Evolutionary conservation across 2,113 vertebrate species (phyloP).

Genomic region (Hemibagrus wyckioides): DNA sequence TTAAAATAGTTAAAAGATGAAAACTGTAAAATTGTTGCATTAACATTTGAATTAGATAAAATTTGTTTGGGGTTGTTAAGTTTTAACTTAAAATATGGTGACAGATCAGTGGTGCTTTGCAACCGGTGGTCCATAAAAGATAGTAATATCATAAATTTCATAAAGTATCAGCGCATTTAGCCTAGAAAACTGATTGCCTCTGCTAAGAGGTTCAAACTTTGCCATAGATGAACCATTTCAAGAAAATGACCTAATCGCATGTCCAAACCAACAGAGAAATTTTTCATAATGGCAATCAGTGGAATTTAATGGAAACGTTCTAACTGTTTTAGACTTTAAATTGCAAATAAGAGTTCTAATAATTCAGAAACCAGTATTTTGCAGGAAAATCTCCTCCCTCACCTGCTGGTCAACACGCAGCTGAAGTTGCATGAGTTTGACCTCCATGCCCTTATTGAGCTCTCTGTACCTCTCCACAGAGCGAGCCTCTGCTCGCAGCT

Average conservation of each 20-base stretch:
- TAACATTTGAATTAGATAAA: too few species aligned
- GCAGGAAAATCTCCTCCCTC: background rate
- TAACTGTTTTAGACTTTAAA: background rate
- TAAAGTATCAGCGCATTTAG: background rate
- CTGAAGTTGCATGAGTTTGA: slow-evolving; percentile 79
- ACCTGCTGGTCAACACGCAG: slow-evolving; percentile 73
- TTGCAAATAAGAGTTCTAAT: background rate
- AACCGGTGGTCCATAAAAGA: background rate
- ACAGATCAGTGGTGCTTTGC: background rate
- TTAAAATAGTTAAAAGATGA: background rate
- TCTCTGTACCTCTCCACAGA: slow-evolving; percentile 69
- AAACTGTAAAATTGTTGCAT: background rate
- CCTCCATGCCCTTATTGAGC: slow-evolving; percentile 79
- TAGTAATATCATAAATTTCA: background rate
- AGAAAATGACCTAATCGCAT: background rate
- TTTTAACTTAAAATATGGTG: background rate
- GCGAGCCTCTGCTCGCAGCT: slow-evolving; percentile 68
- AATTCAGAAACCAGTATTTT: background rate
- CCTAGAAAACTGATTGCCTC: background rate
- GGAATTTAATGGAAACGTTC: background rate
- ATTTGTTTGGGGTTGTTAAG: background rate
- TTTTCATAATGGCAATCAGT: background rate
- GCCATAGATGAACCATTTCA: background rate
- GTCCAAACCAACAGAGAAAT: background rate
- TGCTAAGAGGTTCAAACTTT: background rate